phyloP scores from a whole-genome alignment of 2,888 invertebrate genomes.

The Drosophila percnosoma region DNA sequence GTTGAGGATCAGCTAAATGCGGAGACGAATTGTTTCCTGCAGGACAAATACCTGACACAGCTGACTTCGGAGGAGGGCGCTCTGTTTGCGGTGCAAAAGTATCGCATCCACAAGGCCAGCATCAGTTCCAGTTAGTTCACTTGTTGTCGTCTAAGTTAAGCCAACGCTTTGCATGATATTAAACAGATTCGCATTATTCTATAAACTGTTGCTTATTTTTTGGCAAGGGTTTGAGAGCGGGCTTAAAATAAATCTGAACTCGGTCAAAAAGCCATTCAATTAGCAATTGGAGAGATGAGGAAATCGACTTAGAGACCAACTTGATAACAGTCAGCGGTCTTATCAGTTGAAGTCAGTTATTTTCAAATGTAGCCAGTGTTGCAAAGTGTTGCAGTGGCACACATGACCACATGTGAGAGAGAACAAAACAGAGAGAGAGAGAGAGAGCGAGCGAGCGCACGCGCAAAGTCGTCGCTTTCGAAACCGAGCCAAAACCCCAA shows the following conservation, averaged over 20 bases:
- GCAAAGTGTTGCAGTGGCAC: conserved; percentile 6
- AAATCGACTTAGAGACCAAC: not conserved
- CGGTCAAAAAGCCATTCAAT: conserved; percentile 33
- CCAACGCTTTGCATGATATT: conserved; percentile 63
- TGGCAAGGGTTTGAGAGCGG: conserved; percentile 3
- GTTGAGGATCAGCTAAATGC: conserved; percentile 75
- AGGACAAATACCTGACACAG: conserved; percentile 87
- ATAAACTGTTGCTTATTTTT: conserved; percentile 8
- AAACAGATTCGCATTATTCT: conserved; percentile 51
- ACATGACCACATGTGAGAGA: conserved; percentile 24
- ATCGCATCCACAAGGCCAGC: conserved; percentile 84
- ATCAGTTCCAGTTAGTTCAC: conserved; percentile 46
- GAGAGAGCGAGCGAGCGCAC: conserved; percentile 7
- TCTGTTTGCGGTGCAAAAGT: conserved; percentile 88
- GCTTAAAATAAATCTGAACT: conserved; percentile 27
- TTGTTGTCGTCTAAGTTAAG: conserved; percentile 34
- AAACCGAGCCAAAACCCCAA: conserved; percentile 55
- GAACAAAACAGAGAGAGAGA: conserved; percentile 18
- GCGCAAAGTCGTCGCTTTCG: conserved; percentile 58
- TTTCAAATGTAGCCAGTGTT: conserved; percentile 37
- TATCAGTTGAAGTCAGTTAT: not conserved
- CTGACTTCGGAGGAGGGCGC: conserved; percentile 89
- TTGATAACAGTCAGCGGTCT: not conserved
- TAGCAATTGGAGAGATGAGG: conserved; percentile 15
- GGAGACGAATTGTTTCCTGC: conserved; percentile 85